Conservation (phyloP, 1,140 invertebrate genomes). For the Alviniconcha marisindica region DNA sequence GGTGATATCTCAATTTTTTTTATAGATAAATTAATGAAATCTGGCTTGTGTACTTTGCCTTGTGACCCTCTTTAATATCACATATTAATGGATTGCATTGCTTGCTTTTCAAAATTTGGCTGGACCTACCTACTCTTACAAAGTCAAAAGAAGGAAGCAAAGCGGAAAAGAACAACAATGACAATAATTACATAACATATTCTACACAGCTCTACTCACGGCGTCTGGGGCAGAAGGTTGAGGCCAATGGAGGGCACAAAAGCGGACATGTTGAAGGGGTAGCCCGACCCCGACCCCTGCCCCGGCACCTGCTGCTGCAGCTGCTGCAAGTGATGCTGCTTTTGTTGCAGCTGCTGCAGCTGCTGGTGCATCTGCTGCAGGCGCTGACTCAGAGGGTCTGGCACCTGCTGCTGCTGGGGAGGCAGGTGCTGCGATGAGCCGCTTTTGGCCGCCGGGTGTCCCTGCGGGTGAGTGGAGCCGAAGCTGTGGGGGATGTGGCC, state of each 20-base stretch:
- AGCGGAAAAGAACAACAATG: neutral
- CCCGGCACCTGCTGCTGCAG: neutral
- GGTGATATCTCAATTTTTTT: too few species aligned
- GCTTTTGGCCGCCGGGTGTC: neutral
- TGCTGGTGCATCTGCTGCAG: conserved; percentile 2
- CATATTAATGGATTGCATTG: too few species aligned
- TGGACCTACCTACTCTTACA: too few species aligned
- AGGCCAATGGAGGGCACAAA: conserved; percentile 12
- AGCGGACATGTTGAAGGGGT: conserved; percentile 13
- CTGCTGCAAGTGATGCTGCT: neutral
- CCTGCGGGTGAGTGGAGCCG: neutral
- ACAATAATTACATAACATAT: neutral
- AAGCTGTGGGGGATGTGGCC: neutral
- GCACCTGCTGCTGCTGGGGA: neutral
- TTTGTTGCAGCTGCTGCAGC: neutral
- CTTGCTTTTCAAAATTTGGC: too few species aligned
- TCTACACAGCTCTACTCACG: neutral
- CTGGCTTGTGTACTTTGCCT: too few species aligned
- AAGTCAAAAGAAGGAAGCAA: neutral
- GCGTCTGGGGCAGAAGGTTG: conserved; percentile 24
- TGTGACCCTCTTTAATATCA: too few species aligned
- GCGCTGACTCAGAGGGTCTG: neutral
- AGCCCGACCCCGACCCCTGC: neutral
- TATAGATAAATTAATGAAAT: too few species aligned
- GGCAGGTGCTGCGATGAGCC: neutral